These are phyloP conservation scores for Peromyscus eremicus DNA, from an alignment of 2,797 vertebrate genomes.

Conservation along the genomic window DNA sequence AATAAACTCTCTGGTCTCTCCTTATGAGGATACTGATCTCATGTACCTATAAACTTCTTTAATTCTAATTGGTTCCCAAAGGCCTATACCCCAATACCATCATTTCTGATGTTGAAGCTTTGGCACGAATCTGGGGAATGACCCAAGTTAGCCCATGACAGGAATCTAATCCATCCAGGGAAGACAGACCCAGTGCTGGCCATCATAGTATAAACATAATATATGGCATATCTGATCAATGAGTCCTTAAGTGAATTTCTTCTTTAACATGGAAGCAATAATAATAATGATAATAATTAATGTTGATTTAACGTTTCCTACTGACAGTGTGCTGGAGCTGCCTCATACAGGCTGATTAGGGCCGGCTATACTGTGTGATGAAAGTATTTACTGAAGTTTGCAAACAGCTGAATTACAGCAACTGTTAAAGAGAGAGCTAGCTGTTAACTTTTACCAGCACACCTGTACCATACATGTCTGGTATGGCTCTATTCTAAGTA, in stretches of 20 bases:
- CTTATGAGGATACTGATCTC: neutral
- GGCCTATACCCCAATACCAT: neutral
- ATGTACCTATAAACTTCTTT: neutral
- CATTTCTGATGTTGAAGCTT: neutral
- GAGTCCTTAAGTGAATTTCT: neutral
- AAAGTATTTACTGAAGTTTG: neutral
- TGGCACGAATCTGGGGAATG: neutral
- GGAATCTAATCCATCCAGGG: neutral
- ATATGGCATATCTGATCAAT: neutral
- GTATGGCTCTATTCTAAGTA: neutral
- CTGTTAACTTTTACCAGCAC: neutral
- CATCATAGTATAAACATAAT: neutral
- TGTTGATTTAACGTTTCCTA: neutral
- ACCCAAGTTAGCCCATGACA: neutral
- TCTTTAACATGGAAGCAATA: conserved; percentile 36
- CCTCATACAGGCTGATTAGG: neutral
- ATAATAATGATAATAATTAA: neutral
- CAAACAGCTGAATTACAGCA: neutral
- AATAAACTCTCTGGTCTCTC: neutral
- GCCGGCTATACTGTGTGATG: neutral
- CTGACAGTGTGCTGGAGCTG: neutral
- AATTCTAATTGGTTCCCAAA: neutral
- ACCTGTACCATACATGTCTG: neutral
- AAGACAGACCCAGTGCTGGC: conserved; percentile 14
- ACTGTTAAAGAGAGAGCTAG: neutral